Percentiles rank a stretch among this genome's conserved stretches.
These are phyloP conservation scores for Alethe castanea DNA, from an alignment of 2,113 vertebrate genomes.

Conservation along the genomic window DNA sequence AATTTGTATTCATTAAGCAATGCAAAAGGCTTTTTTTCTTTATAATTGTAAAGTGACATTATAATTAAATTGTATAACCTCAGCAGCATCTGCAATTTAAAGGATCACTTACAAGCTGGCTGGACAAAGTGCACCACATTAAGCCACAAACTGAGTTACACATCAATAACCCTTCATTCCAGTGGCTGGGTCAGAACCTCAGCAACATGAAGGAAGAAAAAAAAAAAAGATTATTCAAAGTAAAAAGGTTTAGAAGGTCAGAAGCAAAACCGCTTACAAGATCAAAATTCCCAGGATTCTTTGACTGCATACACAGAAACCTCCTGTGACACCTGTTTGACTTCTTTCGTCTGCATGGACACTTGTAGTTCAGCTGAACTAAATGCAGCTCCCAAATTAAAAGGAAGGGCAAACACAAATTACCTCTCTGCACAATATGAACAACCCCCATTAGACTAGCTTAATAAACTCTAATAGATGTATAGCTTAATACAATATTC, in stretches of 20 bases:
- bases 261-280: constrained; percentile 31
- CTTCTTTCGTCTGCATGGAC: background rate
- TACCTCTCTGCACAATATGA: constrained; percentile 54
- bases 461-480: constrained; percentile 80
- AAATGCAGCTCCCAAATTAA: constrained; percentile 29
- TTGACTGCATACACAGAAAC: constrained; percentile 2
- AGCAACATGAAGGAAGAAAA: background rate
- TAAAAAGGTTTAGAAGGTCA: constrained; percentile 55
- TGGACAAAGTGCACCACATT: constrained; percentile 70
- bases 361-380: constrained; percentile 5
- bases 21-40: constrained; percentile 70
- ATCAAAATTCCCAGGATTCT: background rate
- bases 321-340: constrained; percentile 52
- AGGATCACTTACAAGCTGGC: constrained; percentile 67
- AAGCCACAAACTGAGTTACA: constrained; percentile 61
- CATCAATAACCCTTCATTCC: constrained; percentile 62
- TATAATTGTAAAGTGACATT: constrained; percentile 78
- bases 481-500: constrained; percentile 78
- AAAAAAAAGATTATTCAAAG: constrained; percentile 17
- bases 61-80: constrained; percentile 77
- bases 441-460: constrained; percentile 71
- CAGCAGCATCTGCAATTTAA: constrained; percentile 70
- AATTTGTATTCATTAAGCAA: constrained; percentile 77
- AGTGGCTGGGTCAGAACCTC: constrained; percentile 57
- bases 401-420: constrained; percentile 67